Conservation (phyloP, 2,797 vertebrate genomes). For the Phoxinus dragarum region DNA sequence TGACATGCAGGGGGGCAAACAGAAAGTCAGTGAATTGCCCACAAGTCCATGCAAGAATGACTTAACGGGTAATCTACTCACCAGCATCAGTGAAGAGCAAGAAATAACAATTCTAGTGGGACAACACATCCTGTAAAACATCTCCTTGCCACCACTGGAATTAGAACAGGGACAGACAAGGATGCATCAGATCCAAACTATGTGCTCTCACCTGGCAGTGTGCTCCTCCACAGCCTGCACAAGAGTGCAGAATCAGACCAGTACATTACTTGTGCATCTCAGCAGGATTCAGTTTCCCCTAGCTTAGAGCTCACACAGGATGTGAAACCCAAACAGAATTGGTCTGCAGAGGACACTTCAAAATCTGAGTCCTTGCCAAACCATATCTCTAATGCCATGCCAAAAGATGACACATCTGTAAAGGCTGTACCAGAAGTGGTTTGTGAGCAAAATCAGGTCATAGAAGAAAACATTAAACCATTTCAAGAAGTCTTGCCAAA, state of each 20-base stretch:
- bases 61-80: slow-evolving; percentile 7
- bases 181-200: slow-evolving; percentile 20
- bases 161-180: slow-evolving; percentile 9
- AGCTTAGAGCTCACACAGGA: slow-evolving; percentile 35
- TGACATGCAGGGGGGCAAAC: not conserved
- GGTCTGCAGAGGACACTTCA: slow-evolving; percentile 10
- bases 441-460: not conserved
- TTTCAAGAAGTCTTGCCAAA: slow-evolving; percentile 44
- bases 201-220: slow-evolving; percentile 59
- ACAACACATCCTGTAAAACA: slow-evolving; percentile 11
- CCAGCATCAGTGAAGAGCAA: not conserved
- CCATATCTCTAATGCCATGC: not conserved
- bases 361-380: slow-evolving; percentile 2
- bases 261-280: slow-evolving; percentile 71
- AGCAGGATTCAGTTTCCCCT: slow-evolving; percentile 31
- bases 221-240: slow-evolving; percentile 65
- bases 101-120: slow-evolving; percentile 7
- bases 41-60: slow-evolving; percentile 65
- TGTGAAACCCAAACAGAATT: not conserved
- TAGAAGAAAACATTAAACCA: not conserved
- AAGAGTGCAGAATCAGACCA: slow-evolving; percentile 70
- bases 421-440: not conserved
- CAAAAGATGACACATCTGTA: slow-evolving; percentile 1
- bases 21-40: slow-evolving; percentile 45
- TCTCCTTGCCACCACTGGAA: not conserved